These are phyloP conservation scores for Dissostichus mawsoni DNA, from an alignment of 2,113 vertebrate genomes.

Conservation along the genomic window DNA sequence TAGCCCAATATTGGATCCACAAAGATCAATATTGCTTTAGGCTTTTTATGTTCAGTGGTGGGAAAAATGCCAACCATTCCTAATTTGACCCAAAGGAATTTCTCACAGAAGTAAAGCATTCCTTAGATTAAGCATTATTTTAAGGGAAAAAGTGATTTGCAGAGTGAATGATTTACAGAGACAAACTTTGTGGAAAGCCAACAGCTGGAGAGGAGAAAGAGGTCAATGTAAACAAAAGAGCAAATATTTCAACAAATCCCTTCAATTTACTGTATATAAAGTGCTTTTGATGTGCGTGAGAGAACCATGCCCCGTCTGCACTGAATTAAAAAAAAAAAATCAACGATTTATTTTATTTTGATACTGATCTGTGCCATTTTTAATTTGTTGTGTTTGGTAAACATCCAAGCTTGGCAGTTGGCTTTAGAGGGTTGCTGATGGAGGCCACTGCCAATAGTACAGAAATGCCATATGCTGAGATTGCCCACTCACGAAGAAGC, in stretches of 20 bases:
- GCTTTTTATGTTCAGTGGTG: background rate
- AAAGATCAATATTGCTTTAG: background rate
- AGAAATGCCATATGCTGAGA: slow-evolving; percentile 71
- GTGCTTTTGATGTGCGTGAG: background rate
- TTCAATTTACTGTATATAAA: background rate
- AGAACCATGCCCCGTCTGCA: background rate
- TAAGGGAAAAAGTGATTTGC: background rate
- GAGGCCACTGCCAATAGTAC: slow-evolving; percentile 64
- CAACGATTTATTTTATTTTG: slow-evolving; percentile 44
- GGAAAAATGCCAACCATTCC: background rate
- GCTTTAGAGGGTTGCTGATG: slow-evolving; percentile 44
- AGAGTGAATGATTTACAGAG: slow-evolving; percentile 68
- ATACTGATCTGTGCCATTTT: slow-evolving; percentile 51
- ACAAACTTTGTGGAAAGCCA: slow-evolving; percentile 31
- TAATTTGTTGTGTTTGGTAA: slow-evolving; percentile 72
- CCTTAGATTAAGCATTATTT: slow-evolving; percentile 6
- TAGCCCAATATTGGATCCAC: background rate
- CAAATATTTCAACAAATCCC: slow-evolving; percentile 12
- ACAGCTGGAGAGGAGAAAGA: slow-evolving; percentile 14
- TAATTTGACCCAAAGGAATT: slow-evolving; percentile 10
- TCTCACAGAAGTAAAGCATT: slow-evolving; percentile 22
- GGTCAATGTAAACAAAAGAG: slow-evolving; percentile 48
- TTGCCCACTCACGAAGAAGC: slow-evolving; percentile 51
- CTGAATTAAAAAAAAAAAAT: background rate
- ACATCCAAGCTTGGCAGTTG: slow-evolving; percentile 62